These are phyloP conservation scores for Herpailurus yagouaroundi DNA, from an alignment of 2,113 vertebrate species.

Conservation along the genomic window DNA sequence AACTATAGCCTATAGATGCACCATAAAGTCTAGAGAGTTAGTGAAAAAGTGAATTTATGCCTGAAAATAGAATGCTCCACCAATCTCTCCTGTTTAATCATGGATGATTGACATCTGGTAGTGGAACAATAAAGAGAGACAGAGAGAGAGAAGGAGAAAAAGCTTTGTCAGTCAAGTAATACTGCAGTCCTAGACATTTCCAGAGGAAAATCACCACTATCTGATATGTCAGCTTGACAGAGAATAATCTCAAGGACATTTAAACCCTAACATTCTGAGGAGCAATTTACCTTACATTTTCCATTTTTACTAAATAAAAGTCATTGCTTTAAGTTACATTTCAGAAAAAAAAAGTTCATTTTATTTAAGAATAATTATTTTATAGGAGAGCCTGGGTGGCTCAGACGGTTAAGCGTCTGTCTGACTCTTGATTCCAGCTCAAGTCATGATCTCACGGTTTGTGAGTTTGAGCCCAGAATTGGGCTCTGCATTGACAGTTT, in stretches of 20 bases:
- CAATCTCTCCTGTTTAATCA: conserved; percentile 46
- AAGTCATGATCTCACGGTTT: too few species aligned
- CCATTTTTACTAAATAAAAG: not conserved
- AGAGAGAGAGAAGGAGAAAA: not conserved
- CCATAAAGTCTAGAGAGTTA: not conserved
- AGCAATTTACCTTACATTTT: conserved; percentile 1
- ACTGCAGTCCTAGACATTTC: conserved; percentile 5
- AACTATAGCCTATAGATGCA: not conserved
- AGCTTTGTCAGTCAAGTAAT: not conserved
- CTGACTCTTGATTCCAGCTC: too few species aligned
- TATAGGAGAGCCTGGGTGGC: too few species aligned
- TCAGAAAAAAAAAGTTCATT: not conserved
- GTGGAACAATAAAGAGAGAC: not conserved
- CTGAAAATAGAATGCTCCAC: not conserved
- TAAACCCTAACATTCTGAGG: not conserved
- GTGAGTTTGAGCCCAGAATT: too few species aligned
- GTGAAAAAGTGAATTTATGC: conserved; percentile 38
- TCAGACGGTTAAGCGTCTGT: too few species aligned
- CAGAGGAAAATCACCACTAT: conserved; percentile 17
- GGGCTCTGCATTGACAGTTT: too few species aligned
- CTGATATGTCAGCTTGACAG: conserved; percentile 29
- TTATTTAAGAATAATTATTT: conserved; percentile 38
- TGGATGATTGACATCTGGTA: conserved; percentile 45
- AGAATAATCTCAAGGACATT: conserved; percentile 63
- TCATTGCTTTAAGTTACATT: not conserved